A percentile compares a stretch with the other conserved stretches of the same genome.
Conservation (phyloP, 2,797 vertebrate species). For the Rhyacichthys aspro region DNA sequence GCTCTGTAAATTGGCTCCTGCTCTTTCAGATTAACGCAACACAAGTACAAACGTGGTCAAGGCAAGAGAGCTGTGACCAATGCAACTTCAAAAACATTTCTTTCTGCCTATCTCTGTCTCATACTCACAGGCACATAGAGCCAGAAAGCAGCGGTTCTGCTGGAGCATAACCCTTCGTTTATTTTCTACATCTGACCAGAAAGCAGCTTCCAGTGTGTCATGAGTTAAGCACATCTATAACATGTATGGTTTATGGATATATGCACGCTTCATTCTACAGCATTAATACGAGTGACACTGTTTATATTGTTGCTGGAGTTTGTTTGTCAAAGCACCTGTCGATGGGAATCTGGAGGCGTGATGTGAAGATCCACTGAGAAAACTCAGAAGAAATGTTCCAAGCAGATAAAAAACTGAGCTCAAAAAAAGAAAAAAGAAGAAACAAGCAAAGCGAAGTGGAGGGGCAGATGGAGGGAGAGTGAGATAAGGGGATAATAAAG, state of each 20-base stretch:
- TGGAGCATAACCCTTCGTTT: conserved; percentile 29
- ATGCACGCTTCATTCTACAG: background rate
- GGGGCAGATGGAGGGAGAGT: conserved; percentile 20
- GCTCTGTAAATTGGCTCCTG: conserved; percentile 71
- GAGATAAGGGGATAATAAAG: conserved; percentile 73
- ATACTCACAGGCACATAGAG: conserved; percentile 1
- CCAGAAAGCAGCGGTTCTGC: conserved; percentile 8
- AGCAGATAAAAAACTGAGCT: conserved; percentile 46
- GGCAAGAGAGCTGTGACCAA: conserved; percentile 50
- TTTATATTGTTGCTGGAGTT: background rate
- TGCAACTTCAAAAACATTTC: conserved; percentile 60
- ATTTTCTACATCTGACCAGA: conserved; percentile 35
- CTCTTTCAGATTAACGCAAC: conserved; percentile 67
- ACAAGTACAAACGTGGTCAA: conserved; percentile 66
- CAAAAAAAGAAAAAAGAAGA: background rate
- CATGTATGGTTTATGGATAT: background rate
- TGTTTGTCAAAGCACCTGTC: conserved; percentile 45
- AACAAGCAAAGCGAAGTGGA: background rate
- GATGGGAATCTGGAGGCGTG: conserved; percentile 30
- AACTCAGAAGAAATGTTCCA: conserved; percentile 20
- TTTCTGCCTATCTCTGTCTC: background rate
- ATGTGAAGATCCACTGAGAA: conserved; percentile 35
- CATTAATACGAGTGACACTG: background rate
- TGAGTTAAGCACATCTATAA: too few relatives aligned
- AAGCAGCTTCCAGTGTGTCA: too few relatives aligned